Evolutionary conservation across 35 echinoderm and acorn worm species (phyloP), one percentile per base, ranked within the genome.

Genomic region (Holothuria glaberrima): DNA sequence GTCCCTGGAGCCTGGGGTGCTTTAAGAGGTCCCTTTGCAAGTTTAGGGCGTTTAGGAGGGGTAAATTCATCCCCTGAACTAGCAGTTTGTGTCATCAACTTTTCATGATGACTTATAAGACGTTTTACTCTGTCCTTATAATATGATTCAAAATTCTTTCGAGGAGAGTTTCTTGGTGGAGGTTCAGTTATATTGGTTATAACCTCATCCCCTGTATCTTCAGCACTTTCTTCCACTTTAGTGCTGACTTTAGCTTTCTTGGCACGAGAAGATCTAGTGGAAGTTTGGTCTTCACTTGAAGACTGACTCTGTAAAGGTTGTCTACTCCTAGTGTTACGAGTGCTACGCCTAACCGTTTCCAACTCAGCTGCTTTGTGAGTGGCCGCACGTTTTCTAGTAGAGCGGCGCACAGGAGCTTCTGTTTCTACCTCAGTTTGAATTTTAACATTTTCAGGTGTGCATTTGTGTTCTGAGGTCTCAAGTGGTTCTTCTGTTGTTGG

Each of bases 91-190:
- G 70, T 74, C 59, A 84, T 84, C 24, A 84, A 30, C 33, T 64
- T 84, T 56, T 84, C 80, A 52, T 84, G 80, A 36, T 84, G 80
- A 61, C 33, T 62, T 28, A 84, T 84, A 3, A 84, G 30, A 33
- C 80, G 80, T 64, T 84, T 84, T 12, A 84, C 80, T 62, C 80
- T 59, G 56, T 84, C 33, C 57, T 84, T 84, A 21, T 84, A 84
- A 64, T 84, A 84, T 2, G 80, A 84, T 84, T 84, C 80, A 13
- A 84, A 12, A 3, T 84, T 21, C 9, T 61, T 27, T 64, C 59
- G 48, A 13, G 80, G 80, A 12, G 80, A 84, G 26, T 84, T 84
- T 33, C 59, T 84, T 12, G 80, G 80, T 28, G 80, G 80, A 0
- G 59, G 59, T 14, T 84, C 80, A 9, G 29, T 62, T 2, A 84